phyloP scores from a whole-genome alignment of 1,140 invertebrate genomes.

The Bombus waltoni region DNA sequence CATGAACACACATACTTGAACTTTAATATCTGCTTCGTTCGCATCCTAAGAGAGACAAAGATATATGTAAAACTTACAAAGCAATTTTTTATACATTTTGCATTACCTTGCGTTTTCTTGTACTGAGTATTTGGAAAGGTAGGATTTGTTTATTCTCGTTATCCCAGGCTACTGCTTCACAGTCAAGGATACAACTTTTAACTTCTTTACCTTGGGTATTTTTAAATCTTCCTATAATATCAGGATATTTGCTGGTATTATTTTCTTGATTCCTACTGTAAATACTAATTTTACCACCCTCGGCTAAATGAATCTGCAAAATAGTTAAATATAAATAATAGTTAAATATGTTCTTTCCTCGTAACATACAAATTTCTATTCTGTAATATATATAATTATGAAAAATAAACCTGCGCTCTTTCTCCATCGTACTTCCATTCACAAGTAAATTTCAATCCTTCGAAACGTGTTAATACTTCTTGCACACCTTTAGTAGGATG shows the following conservation, averaged over 20 bases:
- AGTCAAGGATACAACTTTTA: constrained; percentile 95
- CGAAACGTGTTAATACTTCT: constrained; percentile 96
- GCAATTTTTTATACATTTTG: not conserved
- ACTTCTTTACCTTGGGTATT: constrained; percentile 85
- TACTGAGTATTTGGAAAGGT: constrained; percentile 98
- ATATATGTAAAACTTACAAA: constrained; percentile 3
- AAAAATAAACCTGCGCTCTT: constrained; percentile 91
- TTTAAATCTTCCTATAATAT: constrained; percentile 91
- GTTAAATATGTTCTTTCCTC: not conserved
- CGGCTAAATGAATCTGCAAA: constrained; percentile 88
- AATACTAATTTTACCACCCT: constrained; percentile 89
- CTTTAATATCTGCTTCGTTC: constrained; percentile 94
- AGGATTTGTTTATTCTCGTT: constrained; percentile 93
- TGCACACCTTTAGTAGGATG: constrained; percentile 97
- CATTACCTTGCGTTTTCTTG: constrained; percentile 95
- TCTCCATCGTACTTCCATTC: constrained; percentile 99
- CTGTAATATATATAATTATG: not conserved
- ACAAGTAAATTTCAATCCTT: constrained; percentile 96
- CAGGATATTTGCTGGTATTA: constrained; percentile 99
- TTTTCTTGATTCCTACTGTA: constrained; percentile 99
- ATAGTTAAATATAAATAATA: constrained; percentile 17
- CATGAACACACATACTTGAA: constrained; percentile 98
- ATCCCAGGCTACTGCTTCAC: constrained; percentile 99
- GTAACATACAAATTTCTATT: not conserved
- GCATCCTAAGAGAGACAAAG: constrained; percentile 87